Evolutionary conservation across 2,888 invertebrate genomes (phyloP).

Genomic region (Fabriciana adippe): DNA sequence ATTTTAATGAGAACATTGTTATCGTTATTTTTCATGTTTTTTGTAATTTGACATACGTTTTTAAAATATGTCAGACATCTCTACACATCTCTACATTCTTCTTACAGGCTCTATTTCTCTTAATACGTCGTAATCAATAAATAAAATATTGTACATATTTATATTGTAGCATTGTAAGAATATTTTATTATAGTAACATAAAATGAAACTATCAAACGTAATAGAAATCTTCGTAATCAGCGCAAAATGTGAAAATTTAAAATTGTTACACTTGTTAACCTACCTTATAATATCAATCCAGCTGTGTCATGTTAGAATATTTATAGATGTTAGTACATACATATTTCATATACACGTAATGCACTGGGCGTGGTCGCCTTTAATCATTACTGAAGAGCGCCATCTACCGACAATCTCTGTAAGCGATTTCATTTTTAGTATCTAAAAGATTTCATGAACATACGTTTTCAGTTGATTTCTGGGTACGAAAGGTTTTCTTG

Average conservation of each 20-base stretch:
- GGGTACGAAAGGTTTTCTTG: not conserved
- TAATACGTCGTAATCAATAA: too few relatives aligned
- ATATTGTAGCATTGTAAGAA: too few relatives aligned
- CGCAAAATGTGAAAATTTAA: not conserved
- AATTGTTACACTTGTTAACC: conserved; percentile 6
- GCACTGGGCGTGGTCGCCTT: conserved; percentile 21
- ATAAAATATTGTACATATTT: too few relatives aligned
- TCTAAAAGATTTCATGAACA: conserved; percentile 2
- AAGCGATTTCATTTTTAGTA: conserved; percentile 9
- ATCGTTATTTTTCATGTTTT: too few relatives aligned
- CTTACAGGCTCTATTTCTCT: too few relatives aligned
- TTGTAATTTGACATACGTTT: too few relatives aligned
- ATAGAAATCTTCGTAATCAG: not conserved
- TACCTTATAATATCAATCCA: conserved; percentile 7
- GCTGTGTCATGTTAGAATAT: conserved; percentile 13
- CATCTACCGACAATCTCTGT: conserved; percentile 8
- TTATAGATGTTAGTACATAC: conserved; percentile 18
- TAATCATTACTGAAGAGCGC: conserved; percentile 9
- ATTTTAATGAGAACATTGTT: too few relatives aligned
- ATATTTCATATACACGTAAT: conserved; percentile 7
- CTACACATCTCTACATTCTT: too few relatives aligned
- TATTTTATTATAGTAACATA: too few relatives aligned
- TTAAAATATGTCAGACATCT: too few relatives aligned
- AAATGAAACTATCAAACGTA: not conserved
- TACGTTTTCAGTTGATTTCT: conserved; percentile 6